A percentile compares a stretch with the other conserved stretches of the same genome.
Evolutionary conservation across 2,797 vertebrate species (phyloP).

Genomic region (Hemibagrus guttatus): DNA sequence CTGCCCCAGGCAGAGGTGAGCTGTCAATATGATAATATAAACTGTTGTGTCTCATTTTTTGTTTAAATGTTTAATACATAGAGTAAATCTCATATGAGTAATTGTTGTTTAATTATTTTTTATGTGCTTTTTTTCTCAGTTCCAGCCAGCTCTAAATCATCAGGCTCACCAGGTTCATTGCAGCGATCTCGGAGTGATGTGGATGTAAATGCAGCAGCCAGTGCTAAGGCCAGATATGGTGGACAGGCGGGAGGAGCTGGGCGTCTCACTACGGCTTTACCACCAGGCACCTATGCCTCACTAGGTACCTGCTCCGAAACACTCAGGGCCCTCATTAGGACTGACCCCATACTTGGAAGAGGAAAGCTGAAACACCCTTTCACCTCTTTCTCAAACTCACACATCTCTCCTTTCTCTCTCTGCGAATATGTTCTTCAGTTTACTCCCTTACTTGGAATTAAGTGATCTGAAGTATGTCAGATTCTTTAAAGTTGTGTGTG

Average conservation of each 20-base stretch:
- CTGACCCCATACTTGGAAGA: neutral
- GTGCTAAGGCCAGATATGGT: conserved; percentile 86
- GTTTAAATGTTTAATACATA: neutral
- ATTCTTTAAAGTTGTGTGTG: conserved; percentile 1
- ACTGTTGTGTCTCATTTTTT: neutral
- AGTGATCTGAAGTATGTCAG: conserved; percentile 22
- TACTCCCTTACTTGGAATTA: neutral
- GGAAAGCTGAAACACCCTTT: neutral
- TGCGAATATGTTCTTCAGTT: neutral
- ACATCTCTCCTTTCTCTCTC: neutral
- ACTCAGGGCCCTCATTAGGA: neutral
- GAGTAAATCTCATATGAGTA: neutral
- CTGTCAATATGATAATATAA: neutral
- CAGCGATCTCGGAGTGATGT: conserved; percentile 95
- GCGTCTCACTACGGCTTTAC: conserved; percentile 77
- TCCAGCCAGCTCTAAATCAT: conserved; percentile 70
- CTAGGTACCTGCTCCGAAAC: conserved; percentile 78
- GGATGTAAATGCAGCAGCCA: conserved; percentile 91
- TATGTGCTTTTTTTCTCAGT: conserved; percentile 64
- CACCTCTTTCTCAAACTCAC: neutral
- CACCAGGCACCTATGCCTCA: conserved; percentile 88
- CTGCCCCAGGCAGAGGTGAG: conserved; percentile 36
- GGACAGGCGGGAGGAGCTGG: conserved; percentile 77
- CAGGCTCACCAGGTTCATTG: conserved; percentile 80
- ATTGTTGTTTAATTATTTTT: neutral